These are phyloP conservation scores for Odontophorus gujanensis DNA, from an alignment of 2,113 vertebrate species.

Conservation along the genomic window DNA sequence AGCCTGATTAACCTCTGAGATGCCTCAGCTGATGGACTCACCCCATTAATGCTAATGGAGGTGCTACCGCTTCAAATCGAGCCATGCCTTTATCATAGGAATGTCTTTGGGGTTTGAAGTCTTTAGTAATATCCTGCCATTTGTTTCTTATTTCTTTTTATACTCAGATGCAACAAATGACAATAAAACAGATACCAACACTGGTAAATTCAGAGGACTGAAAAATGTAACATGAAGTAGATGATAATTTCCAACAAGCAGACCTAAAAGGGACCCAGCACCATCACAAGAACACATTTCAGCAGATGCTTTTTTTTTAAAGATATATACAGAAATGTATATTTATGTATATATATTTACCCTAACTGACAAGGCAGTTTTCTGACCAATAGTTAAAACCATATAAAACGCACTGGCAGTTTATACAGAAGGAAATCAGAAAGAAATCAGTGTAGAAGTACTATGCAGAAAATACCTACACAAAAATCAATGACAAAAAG, in stretches of 20 bases:
- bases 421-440: neutral
- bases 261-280: neutral
- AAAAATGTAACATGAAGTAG: neutral
- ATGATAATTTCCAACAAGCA: neutral
- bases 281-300: neutral
- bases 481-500: neutral
- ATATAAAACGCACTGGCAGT: neutral
- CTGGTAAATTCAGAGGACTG: slow-evolving; percentile 21
- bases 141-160: slow-evolving; percentile 71
- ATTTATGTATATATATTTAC: neutral
- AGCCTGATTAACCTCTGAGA: slow-evolving; percentile 95
- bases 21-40: slow-evolving; percentile 81
- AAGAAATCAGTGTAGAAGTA: neutral
- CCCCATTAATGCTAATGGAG: slow-evolving; percentile 94
- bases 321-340: too few species aligned
- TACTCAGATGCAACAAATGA: slow-evolving; percentile 34
- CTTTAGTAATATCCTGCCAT: slow-evolving; percentile 70
- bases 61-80: slow-evolving; percentile 71
- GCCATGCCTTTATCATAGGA: slow-evolving; percentile 65
- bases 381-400: neutral
- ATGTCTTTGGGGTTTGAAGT: slow-evolving; percentile 68
- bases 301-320: neutral
- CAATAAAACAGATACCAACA: slow-evolving; percentile 43
- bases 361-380: neutral
- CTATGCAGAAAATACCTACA: neutral